Conservation (phyloP, 2,888 invertebrate genomes). For the Erynnis tages region DNA sequence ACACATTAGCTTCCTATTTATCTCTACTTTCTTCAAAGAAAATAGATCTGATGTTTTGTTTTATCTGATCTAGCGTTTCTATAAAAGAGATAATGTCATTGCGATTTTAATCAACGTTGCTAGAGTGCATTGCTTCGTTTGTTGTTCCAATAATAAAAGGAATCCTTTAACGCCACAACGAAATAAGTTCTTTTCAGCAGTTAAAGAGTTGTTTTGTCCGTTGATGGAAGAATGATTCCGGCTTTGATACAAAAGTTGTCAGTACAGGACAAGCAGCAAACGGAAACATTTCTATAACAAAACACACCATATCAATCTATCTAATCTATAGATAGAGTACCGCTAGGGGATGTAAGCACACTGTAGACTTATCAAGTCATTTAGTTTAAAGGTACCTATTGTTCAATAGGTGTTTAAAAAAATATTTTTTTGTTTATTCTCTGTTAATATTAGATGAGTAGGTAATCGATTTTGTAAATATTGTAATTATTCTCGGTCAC, state of each 20-base stretch:
- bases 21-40: background rate
- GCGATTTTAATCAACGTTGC: constrained; percentile 17
- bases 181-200: constrained; percentile 17
- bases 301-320: too few relatives aligned
- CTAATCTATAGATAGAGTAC: too few relatives aligned
- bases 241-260: constrained; percentile 56
- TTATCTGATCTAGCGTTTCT: background rate
- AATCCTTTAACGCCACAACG: constrained; percentile 15
- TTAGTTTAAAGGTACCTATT: too few relatives aligned
- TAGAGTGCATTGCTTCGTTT: constrained; percentile 10
- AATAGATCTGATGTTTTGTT: too few relatives aligned
- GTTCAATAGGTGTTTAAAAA: too few relatives aligned
- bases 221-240: constrained; percentile 34
- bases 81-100: constrained; percentile 3
- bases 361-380: too few relatives aligned
- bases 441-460: too few relatives aligned
- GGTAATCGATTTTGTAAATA: too few relatives aligned
- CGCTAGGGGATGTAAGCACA: too few relatives aligned
- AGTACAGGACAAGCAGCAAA: constrained; percentile 46
- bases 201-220: constrained; percentile 26
- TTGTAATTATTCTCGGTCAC: constrained; percentile 47
- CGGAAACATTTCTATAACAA: constrained; percentile 47
- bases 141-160: constrained; percentile 12
- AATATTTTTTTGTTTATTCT: too few relatives aligned
- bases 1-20: too few relatives aligned